Evolutionary conservation across 2,888 invertebrate species (phyloP), one percentile per base, ranked within the genome.

Genomic region (Amphipyra berbera): DNA sequence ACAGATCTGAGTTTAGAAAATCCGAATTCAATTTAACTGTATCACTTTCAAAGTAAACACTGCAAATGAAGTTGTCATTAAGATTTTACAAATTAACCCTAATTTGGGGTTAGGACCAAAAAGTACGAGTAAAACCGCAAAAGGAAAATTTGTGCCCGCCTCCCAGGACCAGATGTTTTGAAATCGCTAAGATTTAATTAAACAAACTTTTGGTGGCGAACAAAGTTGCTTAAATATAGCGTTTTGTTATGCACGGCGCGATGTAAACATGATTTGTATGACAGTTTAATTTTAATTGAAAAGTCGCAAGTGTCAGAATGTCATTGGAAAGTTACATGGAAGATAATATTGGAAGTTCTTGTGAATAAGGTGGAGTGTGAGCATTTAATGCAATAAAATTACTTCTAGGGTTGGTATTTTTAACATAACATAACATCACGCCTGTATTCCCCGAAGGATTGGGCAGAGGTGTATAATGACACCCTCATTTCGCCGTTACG

Each of bases 111-210:
- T 65, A 49, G 60, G 54, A 50, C 61, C 70, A 60, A 68, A 73
- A 73, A 77, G 76, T 72, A 77, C 62, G 69, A 79, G 81, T 77
- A 76, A 80, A 79, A 74, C 80, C 82, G 68, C 82, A 67, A 73
- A 76, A 79, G 78, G 78, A 76, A 78, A 82, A 82, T 83, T 84
- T n/a, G 42, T 30, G 44, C 56, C 40, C 58, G 67, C 68, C 66
- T 67, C 68, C 69, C 52, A 71, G 83, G 78, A 73, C 85, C 88
- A 89, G 88, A 87, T 90, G 90, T 86, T 89, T 88, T 86, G 82
- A 84, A 89, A 90, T 84, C 86, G 84, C 79, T 79, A 72, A 87
- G 88, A 90, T 89, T 90, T 90, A 90, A 90, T 90, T 90, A 89
- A 88, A 87, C 79, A 80, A 89, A 90, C 80, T 89, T 87, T 73